Conservation (phyloP, 2,113 vertebrate genomes). For the Tor tambroides region DNA sequence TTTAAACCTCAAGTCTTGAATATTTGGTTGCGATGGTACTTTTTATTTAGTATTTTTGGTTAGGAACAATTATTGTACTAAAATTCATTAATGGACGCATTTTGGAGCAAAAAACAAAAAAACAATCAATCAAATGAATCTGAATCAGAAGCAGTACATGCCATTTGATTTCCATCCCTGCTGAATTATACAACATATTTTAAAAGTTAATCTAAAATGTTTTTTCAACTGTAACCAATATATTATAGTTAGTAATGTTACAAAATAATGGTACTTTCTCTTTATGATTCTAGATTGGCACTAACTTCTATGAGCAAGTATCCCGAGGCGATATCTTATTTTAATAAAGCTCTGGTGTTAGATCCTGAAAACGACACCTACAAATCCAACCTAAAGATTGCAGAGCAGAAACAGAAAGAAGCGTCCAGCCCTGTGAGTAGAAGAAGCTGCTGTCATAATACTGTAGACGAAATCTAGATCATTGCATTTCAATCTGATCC, state of each 20-base stretch:
- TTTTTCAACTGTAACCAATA: neutral
- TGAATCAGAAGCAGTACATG: neutral
- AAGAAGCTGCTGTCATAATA: neutral
- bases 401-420: constrained; percentile 95
- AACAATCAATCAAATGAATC: neutral
- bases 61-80: neutral
- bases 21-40: too few relatives aligned
- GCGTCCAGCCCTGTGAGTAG: constrained; percentile 89
- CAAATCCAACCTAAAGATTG: constrained; percentile 95
- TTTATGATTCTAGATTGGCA: constrained; percentile 81
- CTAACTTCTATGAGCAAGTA: constrained; percentile 93
- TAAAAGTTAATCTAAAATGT: too few relatives aligned
- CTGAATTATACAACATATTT: neutral
- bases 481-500: neutral
- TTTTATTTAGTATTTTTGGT: neutral
- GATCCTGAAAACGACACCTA: constrained; percentile 98
- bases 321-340: constrained; percentile 91
- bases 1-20: neutral
- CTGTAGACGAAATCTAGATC: neutral
- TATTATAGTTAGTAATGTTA: neutral
- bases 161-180: neutral
- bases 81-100: neutral
- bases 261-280: neutral
- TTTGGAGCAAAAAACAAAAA: neutral
- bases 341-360: constrained; percentile 93